Evolutionary conservation across 53 echinoderm and acorn worm genomes (phyloP), one percentile per base, ranked within the genome.

Genomic region (Hippasteria phrygiana): DNA sequence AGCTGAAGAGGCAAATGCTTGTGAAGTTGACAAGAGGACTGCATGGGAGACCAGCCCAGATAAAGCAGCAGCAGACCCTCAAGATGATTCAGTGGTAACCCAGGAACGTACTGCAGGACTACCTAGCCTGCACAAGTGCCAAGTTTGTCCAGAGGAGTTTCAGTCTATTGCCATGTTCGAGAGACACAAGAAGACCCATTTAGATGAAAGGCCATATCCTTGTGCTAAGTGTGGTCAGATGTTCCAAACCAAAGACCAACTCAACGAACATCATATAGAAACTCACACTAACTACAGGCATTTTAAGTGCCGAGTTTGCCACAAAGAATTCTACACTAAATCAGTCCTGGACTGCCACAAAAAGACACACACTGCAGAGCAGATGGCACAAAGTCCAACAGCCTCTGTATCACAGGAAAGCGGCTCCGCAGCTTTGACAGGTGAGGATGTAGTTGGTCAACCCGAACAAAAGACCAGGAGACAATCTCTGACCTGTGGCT

Each of bases 251-350:
- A 29, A 29, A 48, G 14, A 10, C 28, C 29, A 41, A 2, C 33
- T 75, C 3, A 75, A 50, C 0, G 50, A 75, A 31, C 75, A 75
- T 17, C 24, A 26, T 3, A 27, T 48, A 9, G 1, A 31, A 27
- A 12, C 51, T 33, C 75, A 75, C 50, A 8, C 29, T 14, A 32
- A 36, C 47, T 10, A 24, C 33, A 70, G 37, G 35, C 84, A 48
- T 12, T 84, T 64, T 17, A 10, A 47, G 37, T 84, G 84, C 50
- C 31, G 35, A 5, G 29, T 70, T 33, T 84, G 84, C 36, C 22
- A 31, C 9, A 70, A 64, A 37, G 17, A 16, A 29, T 84, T 84
- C 39, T 29, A n/a, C 50, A n/a, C 2, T 1, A 50, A 0, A 50
- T 13, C 16, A 0, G 11, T 69, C 20, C 4, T 18, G 18, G 34